Evolutionary conservation across 35 echinoderm and acorn worm genomes (phyloP).

Genomic region (Ophiothrix spiculata): DNA sequence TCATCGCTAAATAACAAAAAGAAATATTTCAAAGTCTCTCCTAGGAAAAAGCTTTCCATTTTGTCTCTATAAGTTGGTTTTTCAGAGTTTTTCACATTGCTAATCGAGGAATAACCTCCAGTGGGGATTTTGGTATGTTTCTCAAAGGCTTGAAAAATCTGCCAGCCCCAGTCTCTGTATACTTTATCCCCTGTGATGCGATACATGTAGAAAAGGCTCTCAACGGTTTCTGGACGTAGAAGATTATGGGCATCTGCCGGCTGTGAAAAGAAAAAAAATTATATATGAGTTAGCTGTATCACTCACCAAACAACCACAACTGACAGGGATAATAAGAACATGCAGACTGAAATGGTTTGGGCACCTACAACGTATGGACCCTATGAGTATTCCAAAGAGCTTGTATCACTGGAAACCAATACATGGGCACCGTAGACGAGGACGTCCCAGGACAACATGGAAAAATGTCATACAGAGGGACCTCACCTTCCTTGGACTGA

Average conservation of each 20-base stretch:
- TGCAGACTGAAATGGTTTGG: too few species aligned
- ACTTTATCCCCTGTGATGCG: constrained; percentile 80
- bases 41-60: constrained; percentile 98
- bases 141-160: constrained; percentile 98
- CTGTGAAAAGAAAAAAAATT: constrained; percentile 43
- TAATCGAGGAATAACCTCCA: constrained; percentile 84
- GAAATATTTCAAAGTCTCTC: constrained; percentile 96
- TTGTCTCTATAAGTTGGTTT: constrained; percentile 77
- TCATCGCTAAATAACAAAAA: constrained; percentile 92
- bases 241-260: constrained; percentile 87
- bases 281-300: too few species aligned
- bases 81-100: constrained; percentile 71
- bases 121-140: constrained; percentile 74
- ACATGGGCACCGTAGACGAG: too few species aligned
- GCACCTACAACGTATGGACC: too few species aligned
- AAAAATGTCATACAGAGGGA: too few species aligned
- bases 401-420: too few species aligned
- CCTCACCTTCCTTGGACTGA: too few species aligned
- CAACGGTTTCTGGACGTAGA: constrained; percentile 81
- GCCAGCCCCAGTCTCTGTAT: constrained; percentile 92
- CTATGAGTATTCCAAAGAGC: too few species aligned
- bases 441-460: too few species aligned
- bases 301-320: too few species aligned
- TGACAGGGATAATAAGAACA: too few species aligned
- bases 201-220: constrained; percentile 90